phyloP scores from a whole-genome alignment of 2,797 vertebrate genomes.

The Linurgus olivaceus region DNA sequence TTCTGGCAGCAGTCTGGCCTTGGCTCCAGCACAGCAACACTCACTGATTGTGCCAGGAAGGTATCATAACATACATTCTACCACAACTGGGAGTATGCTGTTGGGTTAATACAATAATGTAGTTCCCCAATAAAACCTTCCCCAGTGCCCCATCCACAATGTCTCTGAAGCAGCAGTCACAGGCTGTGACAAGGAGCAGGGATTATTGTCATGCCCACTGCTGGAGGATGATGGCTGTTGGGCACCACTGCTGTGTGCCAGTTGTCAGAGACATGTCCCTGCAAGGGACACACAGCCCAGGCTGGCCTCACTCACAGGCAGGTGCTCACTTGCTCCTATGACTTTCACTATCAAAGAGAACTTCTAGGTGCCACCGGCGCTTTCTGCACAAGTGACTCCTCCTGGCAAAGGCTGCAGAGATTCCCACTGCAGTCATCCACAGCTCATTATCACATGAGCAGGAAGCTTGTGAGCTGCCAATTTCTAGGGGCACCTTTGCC shows the following conservation, averaged over 20 bases:
- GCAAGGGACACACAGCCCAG: neutral
- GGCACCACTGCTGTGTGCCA: neutral
- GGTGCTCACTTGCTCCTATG: constrained; percentile 39
- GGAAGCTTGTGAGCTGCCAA: constrained; percentile 38
- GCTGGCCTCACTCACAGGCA: constrained; percentile 25
- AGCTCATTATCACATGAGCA: constrained; percentile 19
- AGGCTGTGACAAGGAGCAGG: neutral
- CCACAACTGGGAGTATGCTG: neutral
- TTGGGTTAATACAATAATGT: neutral
- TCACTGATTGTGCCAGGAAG: neutral
- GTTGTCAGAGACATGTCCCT: neutral
- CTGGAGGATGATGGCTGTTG: neutral
- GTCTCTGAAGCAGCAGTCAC: neutral
- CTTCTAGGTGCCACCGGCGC: neutral
- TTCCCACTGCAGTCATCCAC: neutral
- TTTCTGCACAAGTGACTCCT: constrained; percentile 14
- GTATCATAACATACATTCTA: neutral
- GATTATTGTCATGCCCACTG: neutral
- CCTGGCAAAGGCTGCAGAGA: constrained; percentile 32
- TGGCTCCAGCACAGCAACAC: neutral
- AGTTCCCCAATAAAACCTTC: neutral
- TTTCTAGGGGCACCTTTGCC: constrained; percentile 52
- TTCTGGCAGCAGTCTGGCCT: neutral
- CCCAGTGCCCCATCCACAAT: neutral
- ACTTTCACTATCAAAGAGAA: constrained; percentile 40